Evolutionary conservation across 2,797 vertebrate genomes (phyloP), one percentile per base, ranked within the genome.

Genomic region (Artibeus jamaicensis): DNA sequence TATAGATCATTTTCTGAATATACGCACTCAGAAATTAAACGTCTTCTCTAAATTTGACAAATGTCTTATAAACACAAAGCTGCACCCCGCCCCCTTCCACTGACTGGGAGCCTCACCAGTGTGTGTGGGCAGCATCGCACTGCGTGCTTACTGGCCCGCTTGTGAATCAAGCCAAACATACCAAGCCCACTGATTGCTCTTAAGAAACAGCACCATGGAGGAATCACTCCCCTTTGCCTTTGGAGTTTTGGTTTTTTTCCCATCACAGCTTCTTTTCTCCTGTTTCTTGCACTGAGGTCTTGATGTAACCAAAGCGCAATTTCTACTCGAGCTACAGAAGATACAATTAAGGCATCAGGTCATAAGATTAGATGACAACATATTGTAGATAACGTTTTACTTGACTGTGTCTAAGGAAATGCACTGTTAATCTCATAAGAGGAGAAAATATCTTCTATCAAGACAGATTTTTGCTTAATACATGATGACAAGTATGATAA

Each of bases 341-440:
- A 91, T 1, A 55, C 71, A 93, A 82, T 53, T 42, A 70, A 70
- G 39, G 5, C 34, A 86, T 79, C 19, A n/a, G 32, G 1, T 18
- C 29, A n/a, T n/a, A 78, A 24, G 5, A 93, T 59, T 15, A 71
- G 21, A 37, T 59, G 21, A 90, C 26, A 48, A 22, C 57, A 46
- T 16, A 79, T 32, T 78, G 87, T 2, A 88, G 29, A 14, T 67
- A 59, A 74, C 1, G 9, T 32, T 22, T 77, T 90, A 74, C 39
- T 79, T 48, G 37, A 86, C 53, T 68, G 15, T 32, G 12, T 83
- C 70, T 74, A 83, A 89, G 7, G 86, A 71, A 73, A 22, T 71
- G 3, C 16, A 32, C 77, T 34, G 81, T 57, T 78, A 81, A 81
- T 32, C 68, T 65, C 26, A 71, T 77, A 82, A 87, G 26, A 89